A percentile compares a stretch with the other conserved stretches of the same genome.
phyloP scores from a whole-genome alignment of 2,888 invertebrate genomes.

The Drosophila falleni region DNA sequence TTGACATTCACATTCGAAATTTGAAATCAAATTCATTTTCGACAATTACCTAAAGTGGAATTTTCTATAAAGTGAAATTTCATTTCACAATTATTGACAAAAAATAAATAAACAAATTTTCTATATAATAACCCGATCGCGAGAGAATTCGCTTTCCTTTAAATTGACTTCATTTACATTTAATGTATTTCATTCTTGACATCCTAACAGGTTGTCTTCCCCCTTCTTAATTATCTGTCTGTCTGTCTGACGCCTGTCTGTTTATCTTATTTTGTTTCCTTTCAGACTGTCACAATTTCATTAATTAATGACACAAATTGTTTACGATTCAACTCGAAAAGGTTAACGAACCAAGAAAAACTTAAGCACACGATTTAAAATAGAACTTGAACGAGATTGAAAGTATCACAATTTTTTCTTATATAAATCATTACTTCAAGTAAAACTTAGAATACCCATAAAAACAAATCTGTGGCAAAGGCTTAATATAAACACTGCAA shows the following conservation, averaged over 20 bases:
- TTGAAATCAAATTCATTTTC: background rate
- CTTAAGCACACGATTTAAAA: conserved; percentile 27
- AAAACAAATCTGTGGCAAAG: background rate
- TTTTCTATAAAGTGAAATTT: background rate
- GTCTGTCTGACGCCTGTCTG: conserved; percentile 3
- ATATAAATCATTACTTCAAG: background rate
- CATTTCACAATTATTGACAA: background rate
- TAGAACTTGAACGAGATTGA: conserved; percentile 26
- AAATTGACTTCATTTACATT: background rate
- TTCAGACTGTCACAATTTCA: conserved; percentile 32
- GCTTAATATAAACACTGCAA: background rate
- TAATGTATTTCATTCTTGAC: background rate
- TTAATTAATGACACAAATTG: conserved; percentile 48
- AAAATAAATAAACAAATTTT: background rate
- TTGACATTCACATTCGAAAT: background rate
- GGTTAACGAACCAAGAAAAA: conserved; percentile 43
- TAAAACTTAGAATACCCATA: background rate
- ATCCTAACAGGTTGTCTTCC: conserved; percentile 1
- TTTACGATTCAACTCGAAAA: conserved; percentile 35
- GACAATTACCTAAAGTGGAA: background rate
- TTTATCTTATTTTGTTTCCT: conserved; percentile 10
- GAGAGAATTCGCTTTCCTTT: background rate
- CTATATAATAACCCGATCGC: background rate
- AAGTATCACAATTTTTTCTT: conserved; percentile 11
- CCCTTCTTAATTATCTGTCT: background rate